Conservation (phyloP, 1,140 invertebrate genomes). For the Himalopsyche phryganea region DNA sequence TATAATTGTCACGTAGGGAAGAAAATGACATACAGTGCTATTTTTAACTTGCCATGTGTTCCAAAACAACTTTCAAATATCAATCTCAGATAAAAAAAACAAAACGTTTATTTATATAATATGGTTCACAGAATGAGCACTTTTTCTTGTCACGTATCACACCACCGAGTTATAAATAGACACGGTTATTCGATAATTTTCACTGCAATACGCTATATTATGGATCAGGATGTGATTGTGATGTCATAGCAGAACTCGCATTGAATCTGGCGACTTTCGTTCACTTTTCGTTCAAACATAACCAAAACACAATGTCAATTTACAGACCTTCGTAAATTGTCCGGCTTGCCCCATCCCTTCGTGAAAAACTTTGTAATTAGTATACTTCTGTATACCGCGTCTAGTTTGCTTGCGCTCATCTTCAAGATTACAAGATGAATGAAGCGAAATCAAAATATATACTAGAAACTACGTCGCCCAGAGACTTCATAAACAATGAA, state of each 20-base stretch:
- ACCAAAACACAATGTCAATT: background rate
- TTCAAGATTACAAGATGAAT: conserved; percentile 30
- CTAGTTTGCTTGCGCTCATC: conserved; percentile 76
- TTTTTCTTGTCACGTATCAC: no score
- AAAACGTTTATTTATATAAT: no score
- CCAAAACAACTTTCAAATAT: no score
- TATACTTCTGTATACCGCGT: conserved; percentile 85
- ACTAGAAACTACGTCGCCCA: conserved; percentile 5
- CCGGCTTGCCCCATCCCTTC: conserved; percentile 94
- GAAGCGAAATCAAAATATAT: conserved; percentile 18
- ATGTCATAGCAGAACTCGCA: conserved; percentile 6
- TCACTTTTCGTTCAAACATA: no score
- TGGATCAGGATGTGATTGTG: background rate
- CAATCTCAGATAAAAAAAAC: no score
- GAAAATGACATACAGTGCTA: no score
- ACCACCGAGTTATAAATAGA: no score
- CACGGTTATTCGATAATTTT: no score
- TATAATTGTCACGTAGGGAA: no score
- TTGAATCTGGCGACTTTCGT: background rate
- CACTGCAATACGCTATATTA: no score
- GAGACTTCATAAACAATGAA: conserved; percentile 18
- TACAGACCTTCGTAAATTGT: conserved; percentile 79
- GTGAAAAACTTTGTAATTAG: conserved; percentile 91
- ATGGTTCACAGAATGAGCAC: no score
- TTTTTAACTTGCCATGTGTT: no score